Percentiles rank a stretch among this genome's conserved stretches.
Conservation (phyloP, 2,113 vertebrate species). For the Aptenodytes forsteri region DNA sequence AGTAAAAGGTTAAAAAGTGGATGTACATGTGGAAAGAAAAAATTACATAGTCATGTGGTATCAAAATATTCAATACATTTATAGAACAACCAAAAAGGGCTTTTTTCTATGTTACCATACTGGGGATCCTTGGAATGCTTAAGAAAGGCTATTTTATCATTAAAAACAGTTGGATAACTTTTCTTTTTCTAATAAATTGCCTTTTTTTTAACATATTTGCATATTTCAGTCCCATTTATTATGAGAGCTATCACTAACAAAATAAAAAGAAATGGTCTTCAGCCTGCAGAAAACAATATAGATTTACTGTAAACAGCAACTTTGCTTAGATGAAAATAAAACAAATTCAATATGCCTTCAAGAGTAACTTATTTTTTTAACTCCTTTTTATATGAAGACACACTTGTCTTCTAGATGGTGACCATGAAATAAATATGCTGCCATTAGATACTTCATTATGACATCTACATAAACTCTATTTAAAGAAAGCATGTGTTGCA, state of each 20-base stretch:
- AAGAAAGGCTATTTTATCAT: neutral
- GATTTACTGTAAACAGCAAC: neutral
- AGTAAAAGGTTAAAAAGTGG: neutral
- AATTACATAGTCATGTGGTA: neutral
- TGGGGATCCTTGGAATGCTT: neutral
- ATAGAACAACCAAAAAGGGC: neutral
- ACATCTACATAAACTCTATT: neutral
- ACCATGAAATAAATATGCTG: neutral
- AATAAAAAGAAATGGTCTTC: neutral
- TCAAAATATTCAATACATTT: neutral
- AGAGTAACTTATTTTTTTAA: neutral
- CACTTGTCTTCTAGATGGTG: neutral
- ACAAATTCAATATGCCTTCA: neutral
- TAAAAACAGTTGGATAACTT: neutral
- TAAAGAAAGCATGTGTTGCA: neutral
- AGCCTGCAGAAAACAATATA: neutral
- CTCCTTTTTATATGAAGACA: neutral
- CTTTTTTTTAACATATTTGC: neutral
- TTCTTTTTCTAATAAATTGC: neutral
- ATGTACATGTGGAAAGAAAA: neutral
- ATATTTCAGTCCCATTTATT: neutral
- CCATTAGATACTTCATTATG: neutral
- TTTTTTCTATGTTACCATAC: neutral
- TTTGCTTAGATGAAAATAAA: neutral
- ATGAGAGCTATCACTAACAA: neutral